Base-by-base conservation (phyloP, 2,888 invertebrate genomes). In the Linnaemya tessellans region DNA sequence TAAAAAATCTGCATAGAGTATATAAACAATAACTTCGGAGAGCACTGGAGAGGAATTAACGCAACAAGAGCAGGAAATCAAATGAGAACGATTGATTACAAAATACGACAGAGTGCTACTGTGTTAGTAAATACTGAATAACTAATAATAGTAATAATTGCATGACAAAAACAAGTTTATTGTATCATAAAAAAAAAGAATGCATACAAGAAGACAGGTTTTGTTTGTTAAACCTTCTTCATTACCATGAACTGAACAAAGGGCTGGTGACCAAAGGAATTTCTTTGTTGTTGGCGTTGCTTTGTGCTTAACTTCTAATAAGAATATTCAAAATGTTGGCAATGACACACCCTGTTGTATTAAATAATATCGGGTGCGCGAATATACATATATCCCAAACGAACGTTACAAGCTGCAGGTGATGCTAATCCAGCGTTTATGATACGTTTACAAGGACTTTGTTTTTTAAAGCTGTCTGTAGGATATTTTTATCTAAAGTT, bases 121-220 rank as follows among this genome's bases (percentile, higher is more conserved):
- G 62, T 35, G 18, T 41, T 65, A 51, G 58, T 41, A 56, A 64
- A 46, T 41, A 49, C 54, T 18, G 18, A 46, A 58, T 11, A 80
- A 35, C 35, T 65, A 56, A 77, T 77, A 56, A 77, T 60, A 71
- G 43, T 62, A 67, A 71, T 70, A 71, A 49, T 46, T 58, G 56
- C 15, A 58, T 71, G 56, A 75, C 22, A 49, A 11, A 56, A 80
- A 84, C 84, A 11, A 71, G 84, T 80, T 84, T 84, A 15, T 58
- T 65, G 49, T 11, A 65, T 13, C 1, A 22, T 35, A 73, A 11
- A 41, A 11, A 22, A 54, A 13, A 68, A 46, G 79, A 68, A 43
- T 75, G 51, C 64, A 80, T 41, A 10, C 54, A 68, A 68, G 30
- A 30, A 46, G 70, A 70, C 77, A 60, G 68, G 80, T 75, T 84